Evolutionary conservation across 2,888 invertebrate genomes (phyloP).

Genomic region (Tiphia femorata): DNA sequence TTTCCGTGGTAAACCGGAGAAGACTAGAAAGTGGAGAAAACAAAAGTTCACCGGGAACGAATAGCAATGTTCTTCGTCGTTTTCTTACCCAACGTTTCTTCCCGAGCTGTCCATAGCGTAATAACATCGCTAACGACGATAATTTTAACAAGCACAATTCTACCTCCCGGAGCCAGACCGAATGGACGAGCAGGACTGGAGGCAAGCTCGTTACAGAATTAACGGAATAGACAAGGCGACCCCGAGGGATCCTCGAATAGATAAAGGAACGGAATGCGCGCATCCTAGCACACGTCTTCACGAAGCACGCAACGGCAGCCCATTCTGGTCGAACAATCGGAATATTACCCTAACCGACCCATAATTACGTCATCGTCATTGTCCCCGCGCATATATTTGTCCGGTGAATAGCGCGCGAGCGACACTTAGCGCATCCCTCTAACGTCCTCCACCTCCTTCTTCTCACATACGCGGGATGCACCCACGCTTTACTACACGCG

Average conservation of each 20-base stretch:
- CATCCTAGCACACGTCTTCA: constrained; percentile 21
- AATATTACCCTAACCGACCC: constrained; percentile 63
- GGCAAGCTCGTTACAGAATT: no score
- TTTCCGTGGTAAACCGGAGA: no score
- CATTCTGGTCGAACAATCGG: constrained; percentile 50
- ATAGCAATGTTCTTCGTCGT: no score
- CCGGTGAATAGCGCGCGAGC: constrained; percentile 35
- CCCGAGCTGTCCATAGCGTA: no score
- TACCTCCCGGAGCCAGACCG: no score
- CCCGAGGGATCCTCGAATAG: constrained; percentile 21
- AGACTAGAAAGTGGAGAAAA: no score
- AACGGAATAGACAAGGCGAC: constrained; percentile 4
- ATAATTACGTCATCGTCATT: constrained; percentile 65
- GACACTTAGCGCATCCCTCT: constrained; percentile 7
- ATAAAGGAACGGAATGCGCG: constrained; percentile 20
- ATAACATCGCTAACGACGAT: no score
- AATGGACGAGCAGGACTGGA: no score
- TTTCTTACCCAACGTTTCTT: no score
- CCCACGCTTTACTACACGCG: neutral
- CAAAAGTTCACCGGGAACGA: no score
- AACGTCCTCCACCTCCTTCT: neutral
- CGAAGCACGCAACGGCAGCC: no score
- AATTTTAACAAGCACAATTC: no score
- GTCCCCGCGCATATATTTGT: constrained; percentile 48
- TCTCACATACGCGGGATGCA: neutral